A percentile compares a stretch with the other conserved stretches of the same genome.
Conservation (phyloP, 1,140 invertebrate species). For the Hylaeus anthracinus region DNA sequence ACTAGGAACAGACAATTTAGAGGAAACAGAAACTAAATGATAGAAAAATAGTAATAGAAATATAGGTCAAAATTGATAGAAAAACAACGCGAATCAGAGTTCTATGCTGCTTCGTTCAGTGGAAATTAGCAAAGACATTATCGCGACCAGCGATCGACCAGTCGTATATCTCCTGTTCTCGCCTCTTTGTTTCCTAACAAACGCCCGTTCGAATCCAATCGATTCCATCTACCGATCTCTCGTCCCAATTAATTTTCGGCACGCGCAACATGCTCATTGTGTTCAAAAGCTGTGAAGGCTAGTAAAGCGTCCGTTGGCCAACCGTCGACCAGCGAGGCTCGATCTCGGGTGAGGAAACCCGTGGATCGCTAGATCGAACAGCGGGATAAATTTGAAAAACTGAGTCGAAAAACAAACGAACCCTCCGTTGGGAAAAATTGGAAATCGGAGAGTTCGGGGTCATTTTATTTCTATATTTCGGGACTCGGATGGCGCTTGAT, state of each 20-base stretch:
- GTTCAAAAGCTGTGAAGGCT: conserved; percentile 32
- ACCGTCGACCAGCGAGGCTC: not conserved
- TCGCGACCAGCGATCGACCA: conserved; percentile 4
- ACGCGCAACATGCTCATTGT: conserved; percentile 28
- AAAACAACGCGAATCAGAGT: too few relatives aligned
- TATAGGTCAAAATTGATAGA: too few relatives aligned
- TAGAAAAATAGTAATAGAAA: too few relatives aligned
- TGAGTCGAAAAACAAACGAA: too few relatives aligned
- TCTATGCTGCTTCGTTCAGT: not conserved
- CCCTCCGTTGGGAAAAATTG: too few relatives aligned
- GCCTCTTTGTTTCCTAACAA: not conserved
- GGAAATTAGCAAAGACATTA: conserved; percentile 2
- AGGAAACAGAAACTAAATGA: too few relatives aligned
- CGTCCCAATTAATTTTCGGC: conserved; percentile 23
- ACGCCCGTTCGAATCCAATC: not conserved
- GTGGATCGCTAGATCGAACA: not conserved
- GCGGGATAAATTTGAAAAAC: too few relatives aligned
- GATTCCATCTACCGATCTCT: not conserved
- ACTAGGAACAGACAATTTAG: too few relatives aligned
- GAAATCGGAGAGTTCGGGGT: too few relatives aligned
- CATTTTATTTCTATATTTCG: too few relatives aligned
- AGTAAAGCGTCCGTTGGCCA: conserved; percentile 2
- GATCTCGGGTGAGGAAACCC: not conserved
- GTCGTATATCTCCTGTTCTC: not conserved
- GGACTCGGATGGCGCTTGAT: too few relatives aligned